Base-by-base conservation (phyloP, 2,113 vertebrate genomes). In the Phalacrocorax carbo region DNA sequence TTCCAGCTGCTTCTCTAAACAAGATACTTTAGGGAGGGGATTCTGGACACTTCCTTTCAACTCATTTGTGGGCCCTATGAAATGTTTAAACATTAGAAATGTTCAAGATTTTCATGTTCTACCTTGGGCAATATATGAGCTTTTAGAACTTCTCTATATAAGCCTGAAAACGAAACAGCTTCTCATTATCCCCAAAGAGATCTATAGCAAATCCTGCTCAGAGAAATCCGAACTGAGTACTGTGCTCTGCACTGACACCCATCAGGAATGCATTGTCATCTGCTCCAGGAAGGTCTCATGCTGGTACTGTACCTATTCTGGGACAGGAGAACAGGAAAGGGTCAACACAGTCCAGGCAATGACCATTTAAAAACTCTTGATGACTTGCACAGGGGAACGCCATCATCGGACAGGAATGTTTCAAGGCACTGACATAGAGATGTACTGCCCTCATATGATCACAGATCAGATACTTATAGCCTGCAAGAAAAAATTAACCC, bases 371-470 rank as follows among this genome's bases (percentile, higher is more conserved):
- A 96, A 99, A 99, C 73, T 98, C 97, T 64, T 99, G 98, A 85
- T 99, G 99, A 91, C 91, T 98, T 91, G 91, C 66, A 85, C 99
- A 99, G 4, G 99, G 99, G 92, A 99, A 98, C 2, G 99, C 99
- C 66, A 90, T 7, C 7, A 99, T 18, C 0, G 96, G 94, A 80
- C 99, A 99, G 13, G 98, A 96, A 16, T 98, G 81, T 42, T 98
- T 98, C 89, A 99, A 88, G 25, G 98, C 98, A 20, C 98, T 99
- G 94, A 99, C 97, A 94, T 99, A 99, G 97, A 99, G 98, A 36
- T 99, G 91, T 76, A 99, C 97, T 15, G 99, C 99, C 94, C 99
- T 99, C 99, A 99, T 99, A 98, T 99, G 99, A 98, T 99, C 99
- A 29, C 99, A 99, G 89, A 99, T 99, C 88, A 99, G 96, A 80